Percentiles rank a stretch among this genome's conserved stretches.
phyloP scores from a whole-genome alignment of 2,797 vertebrate species.

The Etheostoma perlongum region DNA sequence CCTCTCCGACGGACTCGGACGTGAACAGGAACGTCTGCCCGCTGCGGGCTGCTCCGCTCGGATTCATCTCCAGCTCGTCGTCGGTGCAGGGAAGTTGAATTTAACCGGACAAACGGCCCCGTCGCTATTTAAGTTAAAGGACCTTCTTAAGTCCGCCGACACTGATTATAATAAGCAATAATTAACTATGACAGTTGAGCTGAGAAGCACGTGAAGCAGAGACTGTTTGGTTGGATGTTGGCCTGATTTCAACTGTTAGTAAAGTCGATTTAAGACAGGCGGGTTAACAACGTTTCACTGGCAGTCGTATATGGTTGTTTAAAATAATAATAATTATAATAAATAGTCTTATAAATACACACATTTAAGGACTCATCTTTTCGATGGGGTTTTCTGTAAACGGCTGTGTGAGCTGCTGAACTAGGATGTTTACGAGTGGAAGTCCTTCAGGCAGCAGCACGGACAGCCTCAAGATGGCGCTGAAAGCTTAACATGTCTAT shows the following conservation, averaged over 20 bases:
- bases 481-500: background rate
- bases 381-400: background rate
- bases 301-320: background rate
- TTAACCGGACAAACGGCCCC: fast-evolving
- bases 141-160: background rate
- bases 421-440: background rate
- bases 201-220: too few species aligned
- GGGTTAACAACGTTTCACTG: background rate
- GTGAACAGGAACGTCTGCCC: conserved; percentile 86
- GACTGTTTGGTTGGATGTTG: too few species aligned
- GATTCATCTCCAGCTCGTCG: conserved; percentile 71
- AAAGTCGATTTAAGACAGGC: background rate
- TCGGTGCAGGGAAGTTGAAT: background rate
- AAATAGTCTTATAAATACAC: background rate
- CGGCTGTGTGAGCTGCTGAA: background rate
- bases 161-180: background rate
- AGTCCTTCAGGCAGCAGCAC: conserved; percentile 30
- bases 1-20: conserved; percentile 85
- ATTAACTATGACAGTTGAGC: conserved; percentile 3
- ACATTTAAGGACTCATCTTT: background rate
- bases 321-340: too few species aligned
- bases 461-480: conserved; percentile 34
- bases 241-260: background rate
- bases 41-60: conserved; percentile 52
- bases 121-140: background rate